Conservation (phyloP, 2,797 vertebrate species). For the Austrolebias charrua region DNA sequence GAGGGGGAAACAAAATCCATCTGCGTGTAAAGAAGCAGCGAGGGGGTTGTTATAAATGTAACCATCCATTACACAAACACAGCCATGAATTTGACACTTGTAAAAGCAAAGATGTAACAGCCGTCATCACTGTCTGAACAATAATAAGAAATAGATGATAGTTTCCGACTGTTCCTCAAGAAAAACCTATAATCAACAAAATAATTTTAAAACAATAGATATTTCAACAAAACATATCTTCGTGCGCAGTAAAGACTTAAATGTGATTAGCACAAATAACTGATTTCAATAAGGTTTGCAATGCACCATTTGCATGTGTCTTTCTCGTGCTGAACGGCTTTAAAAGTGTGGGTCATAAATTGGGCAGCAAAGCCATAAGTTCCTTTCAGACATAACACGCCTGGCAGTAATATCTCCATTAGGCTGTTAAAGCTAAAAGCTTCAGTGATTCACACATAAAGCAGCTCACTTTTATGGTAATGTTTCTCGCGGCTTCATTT, state of each 20-base stretch:
- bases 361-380: not conserved
- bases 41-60: constrained; percentile 23
- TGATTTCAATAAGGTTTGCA: constrained; percentile 30
- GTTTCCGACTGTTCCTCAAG: constrained; percentile 13
- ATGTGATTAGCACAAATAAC: constrained; percentile 44
- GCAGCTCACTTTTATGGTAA: constrained; percentile 6
- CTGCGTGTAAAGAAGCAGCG: constrained; percentile 2
- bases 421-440: not conserved
- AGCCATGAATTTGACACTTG: constrained; percentile 18
- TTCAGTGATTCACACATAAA: not conserved
- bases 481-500: not conserved
- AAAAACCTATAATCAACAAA: not conserved
- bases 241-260: not conserved
- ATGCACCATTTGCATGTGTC: constrained; percentile 17
- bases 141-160: constrained; percentile 13
- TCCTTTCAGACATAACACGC: not conserved
- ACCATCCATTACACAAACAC: constrained; percentile 28
- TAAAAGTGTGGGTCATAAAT: constrained; percentile 21
- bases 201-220: not conserved
- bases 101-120: constrained; percentile 23
- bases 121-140: constrained; percentile 10
- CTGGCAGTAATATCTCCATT: not conserved
- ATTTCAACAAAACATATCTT: too few species aligned
- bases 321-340: constrained; percentile 23
- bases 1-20: constrained; percentile 12